Percentiles rank a stretch among this genome's conserved stretches.
Conservation (phyloP, 2,797 vertebrate genomes). For the Apogon talboti region DNA sequence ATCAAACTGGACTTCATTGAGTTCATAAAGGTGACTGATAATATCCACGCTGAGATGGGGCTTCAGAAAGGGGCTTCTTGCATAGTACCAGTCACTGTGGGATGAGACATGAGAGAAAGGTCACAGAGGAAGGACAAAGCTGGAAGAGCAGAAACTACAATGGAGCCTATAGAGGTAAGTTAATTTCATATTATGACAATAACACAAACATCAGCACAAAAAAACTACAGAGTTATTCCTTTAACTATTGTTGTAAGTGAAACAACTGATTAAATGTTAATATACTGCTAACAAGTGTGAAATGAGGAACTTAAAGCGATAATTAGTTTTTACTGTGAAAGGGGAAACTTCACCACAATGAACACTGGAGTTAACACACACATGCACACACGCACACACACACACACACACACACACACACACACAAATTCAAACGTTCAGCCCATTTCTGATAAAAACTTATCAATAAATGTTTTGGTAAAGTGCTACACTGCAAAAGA, state of each 20-base stretch:
- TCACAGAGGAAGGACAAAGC: background rate
- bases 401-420: too few relatives aligned
- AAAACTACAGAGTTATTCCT: too few relatives aligned
- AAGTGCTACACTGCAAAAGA: background rate
- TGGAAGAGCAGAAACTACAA: background rate
- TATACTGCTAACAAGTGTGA: too few relatives aligned
- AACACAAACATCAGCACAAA: background rate
- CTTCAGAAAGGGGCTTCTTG: constrained; percentile 93
- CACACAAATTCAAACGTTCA: too few relatives aligned
- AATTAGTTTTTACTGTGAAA: too few relatives aligned
- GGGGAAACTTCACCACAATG: too few relatives aligned
- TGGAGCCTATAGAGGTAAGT: background rate
- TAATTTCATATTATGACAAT: background rate
- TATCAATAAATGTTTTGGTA: too few relatives aligned
- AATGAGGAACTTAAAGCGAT: too few relatives aligned
- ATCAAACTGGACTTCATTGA: constrained; percentile 95
- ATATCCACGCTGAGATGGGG: constrained; percentile 90
- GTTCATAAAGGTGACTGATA: constrained; percentile 92
- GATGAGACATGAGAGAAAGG: constrained; percentile 4
- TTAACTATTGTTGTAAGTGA: too few relatives aligned
- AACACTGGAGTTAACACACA: too few relatives aligned
- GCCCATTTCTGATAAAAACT: background rate
- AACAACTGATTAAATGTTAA: too few relatives aligned
- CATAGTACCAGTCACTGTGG: constrained; percentile 94
- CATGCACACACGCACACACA: too few relatives aligned